Conservation (phyloP, 2,113 vertebrate species). For the Gambusia affinis region DNA sequence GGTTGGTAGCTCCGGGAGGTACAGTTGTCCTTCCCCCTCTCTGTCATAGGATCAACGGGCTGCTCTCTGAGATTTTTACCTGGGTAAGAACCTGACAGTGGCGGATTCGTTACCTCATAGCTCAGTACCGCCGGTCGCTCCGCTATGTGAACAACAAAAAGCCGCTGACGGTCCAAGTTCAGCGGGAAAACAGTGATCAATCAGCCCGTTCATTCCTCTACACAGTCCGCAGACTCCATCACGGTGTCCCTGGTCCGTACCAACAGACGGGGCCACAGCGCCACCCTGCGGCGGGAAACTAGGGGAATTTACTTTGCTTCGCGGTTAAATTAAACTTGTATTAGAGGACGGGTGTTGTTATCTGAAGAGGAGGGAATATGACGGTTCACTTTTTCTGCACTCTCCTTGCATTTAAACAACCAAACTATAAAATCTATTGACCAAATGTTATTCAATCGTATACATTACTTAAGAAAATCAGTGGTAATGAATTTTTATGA, state of each 20-base stretch:
- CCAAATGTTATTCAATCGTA: no score
- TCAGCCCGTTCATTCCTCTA: slow-evolving; percentile 61
- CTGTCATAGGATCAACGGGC: neutral
- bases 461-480: no score
- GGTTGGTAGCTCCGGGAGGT: neutral
- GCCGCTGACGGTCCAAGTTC: slow-evolving; percentile 31
- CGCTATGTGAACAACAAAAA: slow-evolving; percentile 21
- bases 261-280: slow-evolving; percentile 7
- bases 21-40: neutral
- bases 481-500: no score
- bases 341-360: no score
- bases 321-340: no score
- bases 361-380: no score
- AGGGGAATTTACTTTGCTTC: no score
- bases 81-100: neutral
- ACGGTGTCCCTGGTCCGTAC: slow-evolving; percentile 56
- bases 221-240: slow-evolving; percentile 48
- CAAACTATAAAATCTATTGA: no score
- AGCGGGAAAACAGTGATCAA: slow-evolving; percentile 34
- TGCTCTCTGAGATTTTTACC: neutral
- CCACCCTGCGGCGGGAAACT: slow-evolving; percentile 8
- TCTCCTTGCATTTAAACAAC: no score
- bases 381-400: no score
- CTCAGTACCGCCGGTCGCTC: slow-evolving; percentile 15
- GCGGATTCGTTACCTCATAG: slow-evolving; percentile 59